phyloP scores from a whole-genome alignment of 2,113 vertebrate species.

The Pelvicachromis taeniatus region DNA sequence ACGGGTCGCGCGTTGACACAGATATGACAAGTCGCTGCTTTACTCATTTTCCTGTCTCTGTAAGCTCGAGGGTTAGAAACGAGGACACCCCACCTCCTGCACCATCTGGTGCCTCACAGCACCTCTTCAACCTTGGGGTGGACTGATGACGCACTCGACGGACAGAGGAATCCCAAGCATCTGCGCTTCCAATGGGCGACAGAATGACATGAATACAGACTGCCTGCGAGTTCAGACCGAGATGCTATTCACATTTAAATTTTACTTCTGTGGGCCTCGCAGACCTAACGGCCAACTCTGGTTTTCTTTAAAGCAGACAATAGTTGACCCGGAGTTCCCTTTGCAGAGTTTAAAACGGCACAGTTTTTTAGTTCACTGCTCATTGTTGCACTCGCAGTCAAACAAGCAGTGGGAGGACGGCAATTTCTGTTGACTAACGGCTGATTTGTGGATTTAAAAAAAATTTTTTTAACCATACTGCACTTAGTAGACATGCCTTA shows the following conservation, averaged over 20 bases:
- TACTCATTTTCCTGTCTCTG: slow-evolving; percentile 17
- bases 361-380: slow-evolving; percentile 5
- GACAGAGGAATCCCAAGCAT: slow-evolving; percentile 57
- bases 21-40: slow-evolving; percentile 18
- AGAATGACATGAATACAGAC: neutral
- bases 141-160: slow-evolving; percentile 44
- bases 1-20: neutral
- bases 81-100: neutral
- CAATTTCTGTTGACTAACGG: neutral
- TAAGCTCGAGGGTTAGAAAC: neutral
- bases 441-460: neutral
- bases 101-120: slow-evolving; percentile 32
- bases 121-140: slow-evolving; percentile 23
- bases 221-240: neutral
- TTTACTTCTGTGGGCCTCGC: neutral
- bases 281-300: neutral
- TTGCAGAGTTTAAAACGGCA: neutral
- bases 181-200: slow-evolving; percentile 7
- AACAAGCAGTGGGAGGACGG: neutral
- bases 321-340: neutral
- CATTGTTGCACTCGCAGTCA: neutral
- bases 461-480: neutral
- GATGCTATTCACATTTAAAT: neutral
- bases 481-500: neutral
- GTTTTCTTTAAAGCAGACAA: slow-evolving; percentile 4